Conservation (phyloP, 2,888 invertebrate genomes). For the Lochmaea crataegi region DNA sequence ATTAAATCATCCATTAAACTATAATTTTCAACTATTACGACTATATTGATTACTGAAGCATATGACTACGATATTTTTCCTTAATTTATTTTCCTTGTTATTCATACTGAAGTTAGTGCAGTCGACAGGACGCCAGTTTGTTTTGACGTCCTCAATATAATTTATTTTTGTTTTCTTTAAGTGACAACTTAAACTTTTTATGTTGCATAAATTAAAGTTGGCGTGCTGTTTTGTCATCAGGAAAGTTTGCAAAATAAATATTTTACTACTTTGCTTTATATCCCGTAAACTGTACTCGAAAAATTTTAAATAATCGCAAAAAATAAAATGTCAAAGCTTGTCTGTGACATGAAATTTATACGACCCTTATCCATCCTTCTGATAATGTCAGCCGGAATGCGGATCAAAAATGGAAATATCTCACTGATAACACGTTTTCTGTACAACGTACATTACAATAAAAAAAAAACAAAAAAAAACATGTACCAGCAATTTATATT, state of each 20-base stretch:
- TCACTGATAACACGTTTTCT: conserved; percentile 14
- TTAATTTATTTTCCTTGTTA: not conserved
- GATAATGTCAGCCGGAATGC: not conserved
- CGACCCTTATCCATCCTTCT: conserved; percentile 2
- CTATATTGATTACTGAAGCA: no score
- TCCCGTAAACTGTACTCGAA: not conserved
- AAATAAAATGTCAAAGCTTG: not conserved
- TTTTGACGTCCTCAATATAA: not conserved
- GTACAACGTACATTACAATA: not conserved
- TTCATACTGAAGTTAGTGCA: not conserved
- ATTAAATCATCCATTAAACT: no score
- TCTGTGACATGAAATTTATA: not conserved
- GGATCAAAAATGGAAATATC: conserved; percentile 9
- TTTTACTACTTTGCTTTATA: not conserved
- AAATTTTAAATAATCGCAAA: not conserved
- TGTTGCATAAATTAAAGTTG: not conserved
- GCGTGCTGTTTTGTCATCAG: not conserved
- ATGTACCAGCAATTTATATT: not conserved
- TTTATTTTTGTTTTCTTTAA: not conserved
- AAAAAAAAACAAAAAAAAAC: no score
- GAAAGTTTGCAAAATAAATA: not conserved
- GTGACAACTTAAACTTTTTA: not conserved
- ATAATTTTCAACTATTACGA: no score
- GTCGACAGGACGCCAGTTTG: not conserved
- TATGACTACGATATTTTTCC: no score